Conservation (phyloP, 2,797 vertebrate genomes). For the Channa striata region DNA sequence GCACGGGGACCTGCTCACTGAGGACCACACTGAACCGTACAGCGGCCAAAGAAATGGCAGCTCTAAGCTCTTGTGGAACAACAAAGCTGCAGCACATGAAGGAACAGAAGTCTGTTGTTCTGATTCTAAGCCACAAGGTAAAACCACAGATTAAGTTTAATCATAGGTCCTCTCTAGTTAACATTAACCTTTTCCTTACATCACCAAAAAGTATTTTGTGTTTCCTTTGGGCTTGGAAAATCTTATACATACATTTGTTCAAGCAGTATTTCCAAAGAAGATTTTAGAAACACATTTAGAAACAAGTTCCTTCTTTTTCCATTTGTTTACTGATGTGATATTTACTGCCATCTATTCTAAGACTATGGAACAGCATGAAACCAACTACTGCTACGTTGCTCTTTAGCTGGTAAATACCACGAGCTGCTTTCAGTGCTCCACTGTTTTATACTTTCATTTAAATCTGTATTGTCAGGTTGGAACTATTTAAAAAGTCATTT, state of each 20-base stretch:
- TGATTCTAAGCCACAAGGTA: slow-evolving; percentile 68
- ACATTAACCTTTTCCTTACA: not conserved
- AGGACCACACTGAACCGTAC: slow-evolving; percentile 85
- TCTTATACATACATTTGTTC: not conserved
- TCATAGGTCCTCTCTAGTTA: not conserved
- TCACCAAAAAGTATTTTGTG: not conserved
- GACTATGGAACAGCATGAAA: not conserved
- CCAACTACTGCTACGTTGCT: not conserved
- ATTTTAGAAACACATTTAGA: too few species aligned
- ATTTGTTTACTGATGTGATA: not conserved
- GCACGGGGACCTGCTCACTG: slow-evolving; percentile 89
- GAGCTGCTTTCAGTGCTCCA: not conserved
- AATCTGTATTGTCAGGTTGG: slow-evolving; percentile 3
- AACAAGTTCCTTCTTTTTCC: not conserved
- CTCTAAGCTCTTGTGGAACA: slow-evolving; percentile 82
- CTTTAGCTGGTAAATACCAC: too few species aligned
- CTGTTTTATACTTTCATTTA: not conserved
- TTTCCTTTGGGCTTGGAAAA: not conserved
- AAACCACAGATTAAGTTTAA: slow-evolving; percentile 17
- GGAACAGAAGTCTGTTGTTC: slow-evolving; percentile 69
- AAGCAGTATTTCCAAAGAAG: not conserved
- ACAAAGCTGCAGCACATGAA: slow-evolving; percentile 80
- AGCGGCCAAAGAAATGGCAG: slow-evolving; percentile 81
- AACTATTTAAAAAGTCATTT: not conserved
- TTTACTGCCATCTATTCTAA: not conserved